Conservation (phyloP, 2,888 invertebrate species). For the Bellardia bayeri region DNA sequence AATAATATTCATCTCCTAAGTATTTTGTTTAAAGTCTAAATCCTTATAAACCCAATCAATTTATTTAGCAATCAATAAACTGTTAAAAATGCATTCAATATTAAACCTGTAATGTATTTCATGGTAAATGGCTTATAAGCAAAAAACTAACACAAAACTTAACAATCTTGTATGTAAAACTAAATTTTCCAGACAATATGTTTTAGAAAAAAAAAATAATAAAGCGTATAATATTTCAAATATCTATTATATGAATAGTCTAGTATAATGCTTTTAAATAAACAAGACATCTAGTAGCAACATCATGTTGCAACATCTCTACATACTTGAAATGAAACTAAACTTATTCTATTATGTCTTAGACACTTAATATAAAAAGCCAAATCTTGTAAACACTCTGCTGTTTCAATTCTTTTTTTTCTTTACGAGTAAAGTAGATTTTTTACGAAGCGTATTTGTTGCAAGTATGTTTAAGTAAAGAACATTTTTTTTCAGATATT, state of each 20-base stretch:
- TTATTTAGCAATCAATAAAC: constrained; percentile 18
- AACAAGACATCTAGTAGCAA: constrained; percentile 47
- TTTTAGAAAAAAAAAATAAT: constrained; percentile 31
- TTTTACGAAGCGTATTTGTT: constrained; percentile 5
- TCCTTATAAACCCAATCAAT: neutral
- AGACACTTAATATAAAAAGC: constrained; percentile 59
- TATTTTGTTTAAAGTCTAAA: too few relatives aligned
- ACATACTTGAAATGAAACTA: constrained; percentile 1
- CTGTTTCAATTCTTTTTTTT: neutral
- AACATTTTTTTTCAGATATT: neutral
- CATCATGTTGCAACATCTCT: constrained; percentile 47
- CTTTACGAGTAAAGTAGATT: neutral
- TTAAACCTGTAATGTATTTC: constrained; percentile 35
- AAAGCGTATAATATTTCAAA: constrained; percentile 47
- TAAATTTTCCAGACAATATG: constrained; percentile 62
- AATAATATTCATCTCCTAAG: too few relatives aligned
- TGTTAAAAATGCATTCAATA: constrained; percentile 15
- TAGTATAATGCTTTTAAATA: constrained; percentile 42
- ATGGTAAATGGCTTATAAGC: constrained; percentile 31
- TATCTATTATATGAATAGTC: constrained; percentile 5
- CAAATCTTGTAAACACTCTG: constrained; percentile 54
- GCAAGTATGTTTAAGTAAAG: neutral
- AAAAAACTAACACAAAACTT: constrained; percentile 21
- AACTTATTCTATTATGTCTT: constrained; percentile 9
- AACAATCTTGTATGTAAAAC: constrained; percentile 38